Base-by-base conservation (phyloP, 2,797 vertebrate genomes). In the Esox masquinongy region DNA sequence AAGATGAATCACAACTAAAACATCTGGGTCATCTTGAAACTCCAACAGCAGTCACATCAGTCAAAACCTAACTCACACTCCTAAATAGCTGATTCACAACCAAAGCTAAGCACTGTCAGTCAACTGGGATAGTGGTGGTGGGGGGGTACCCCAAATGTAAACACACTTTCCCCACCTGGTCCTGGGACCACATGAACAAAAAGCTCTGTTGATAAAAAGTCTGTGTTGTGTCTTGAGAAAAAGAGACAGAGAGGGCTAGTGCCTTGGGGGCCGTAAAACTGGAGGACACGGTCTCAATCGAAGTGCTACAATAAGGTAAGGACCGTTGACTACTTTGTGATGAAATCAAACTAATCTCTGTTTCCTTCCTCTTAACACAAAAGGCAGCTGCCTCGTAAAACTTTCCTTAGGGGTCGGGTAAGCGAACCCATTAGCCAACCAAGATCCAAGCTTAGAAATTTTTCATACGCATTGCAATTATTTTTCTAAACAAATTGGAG, bases 1-100 rank as follows among this genome's bases (percentile, higher is more conserved):
- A n/a, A 78, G 73, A 83, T 91, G 81, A 89, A 87, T 86, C 82
- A 85, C 72, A 88, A 80, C 70, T 83, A 80, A 86, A 90, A 90
- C 86, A 88, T 89, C 82, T 85, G 86, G 84, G 89, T 91, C 81
- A 91, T 77, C 29, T 7, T 67, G 73, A 87, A 75, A 51, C 67
- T 84, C 80, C 63, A 70, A 81, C 66, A 83, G 63, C 79, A 70
- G 73, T 78, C 17, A n/a, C 31, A 61, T 15, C 24, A n/a, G 22
- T 50, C 49, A 34, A 24, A 31, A 29, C 14, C 51, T 22, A n/a
- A 36, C 19, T 34, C 31, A 59, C 70, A 22, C 26, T 14, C 50
- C 31, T 34, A 61, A 61, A 9, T 11, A 16, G 16, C 59, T 61
- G 2, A 61, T 26, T 22, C 19, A 61, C 59, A 63, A 24, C 11